Evolutionary conservation across 2,113 vertebrate species (phyloP), one percentile per base, ranked within the genome.

Genomic region (Leucoraja erinaceus): DNA sequence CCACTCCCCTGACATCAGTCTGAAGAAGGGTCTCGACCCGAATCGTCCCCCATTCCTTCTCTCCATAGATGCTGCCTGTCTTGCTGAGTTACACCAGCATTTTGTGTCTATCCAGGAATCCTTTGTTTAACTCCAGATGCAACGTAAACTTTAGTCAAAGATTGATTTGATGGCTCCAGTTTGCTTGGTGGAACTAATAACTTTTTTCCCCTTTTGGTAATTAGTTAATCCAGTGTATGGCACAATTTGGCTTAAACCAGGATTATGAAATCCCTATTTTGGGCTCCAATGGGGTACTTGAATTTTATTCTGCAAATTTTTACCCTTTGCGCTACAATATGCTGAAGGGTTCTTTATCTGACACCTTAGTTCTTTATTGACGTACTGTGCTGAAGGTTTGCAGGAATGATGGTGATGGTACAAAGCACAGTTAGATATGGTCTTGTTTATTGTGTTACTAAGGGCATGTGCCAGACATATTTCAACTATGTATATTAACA

Each of bases 131-230:
- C 66, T 72, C 90, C 22, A 72, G 66, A 91, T 47, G 90, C 90
- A 91, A 47, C 28, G 22, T 72, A 91, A 72, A 91, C 22, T 72
- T 72, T 20, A 25, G 10, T 63, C 90, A 54, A 91, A 91, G 63
- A 72, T 72, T 91, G 66, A 72, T 66, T 91, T 68, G 9, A 72
- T 54, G 18, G 90, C 66, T 91, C 90, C 90, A 54, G 33, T 91
- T 91, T 74, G 90, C 20, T 9, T 20, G 70, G 68, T 91, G 47
- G 90, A 91, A 33, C 66, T 91, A 22, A 72, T 54, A 61, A 59
- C n/a, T 59, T 10, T 61, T 61, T 88, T 88, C n/a, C 59, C 22
- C 56, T 28, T 47, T 25, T 91, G 8, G 3, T 28, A 20, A 70
- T 90, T 25, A 16, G 70, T 72, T 91, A 47, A 91, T 91, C 38